These are phyloP conservation scores for Ctenosaura bakeri DNA, from an alignment of 2,797 vertebrate species.

Conservation along the genomic window DNA sequence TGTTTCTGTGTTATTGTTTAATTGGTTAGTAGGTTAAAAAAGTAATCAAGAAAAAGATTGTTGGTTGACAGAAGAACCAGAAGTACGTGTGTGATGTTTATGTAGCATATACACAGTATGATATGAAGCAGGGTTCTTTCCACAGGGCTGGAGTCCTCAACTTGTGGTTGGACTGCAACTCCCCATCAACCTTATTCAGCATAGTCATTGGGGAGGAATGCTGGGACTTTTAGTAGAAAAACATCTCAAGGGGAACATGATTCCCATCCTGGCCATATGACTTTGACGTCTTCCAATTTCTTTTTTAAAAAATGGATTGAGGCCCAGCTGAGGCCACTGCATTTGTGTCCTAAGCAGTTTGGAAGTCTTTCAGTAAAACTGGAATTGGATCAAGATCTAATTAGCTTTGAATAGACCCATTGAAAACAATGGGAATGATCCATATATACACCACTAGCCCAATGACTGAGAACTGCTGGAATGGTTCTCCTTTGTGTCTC, in stretches of 20 bases:
- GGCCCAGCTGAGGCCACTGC: no score
- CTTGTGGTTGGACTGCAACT: not conserved
- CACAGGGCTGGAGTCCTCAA: not conserved
- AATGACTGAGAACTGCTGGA: not conserved
- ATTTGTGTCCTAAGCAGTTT: no score
- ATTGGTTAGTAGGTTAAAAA: not conserved
- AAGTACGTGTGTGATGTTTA: not conserved
- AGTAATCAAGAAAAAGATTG: not conserved
- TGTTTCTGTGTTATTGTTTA: not conserved
- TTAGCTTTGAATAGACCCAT: no score
- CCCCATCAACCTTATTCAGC: no score
- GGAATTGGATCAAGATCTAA: no score
- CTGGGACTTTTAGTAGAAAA: no score
- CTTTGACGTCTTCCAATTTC: not conserved
- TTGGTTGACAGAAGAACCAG: not conserved
- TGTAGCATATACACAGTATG: not conserved
- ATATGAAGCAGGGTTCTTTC: not conserved
- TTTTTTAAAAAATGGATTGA: not conserved
- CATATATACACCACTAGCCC: no score
- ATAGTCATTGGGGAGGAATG: no score
- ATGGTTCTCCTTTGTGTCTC: not conserved
- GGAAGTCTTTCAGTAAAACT: no score
- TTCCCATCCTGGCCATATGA: not conserved
- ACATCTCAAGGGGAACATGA: no score
- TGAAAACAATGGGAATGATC: no score